phyloP scores from a whole-genome alignment of 2,113 vertebrate genomes.

The Parus major region DNA sequence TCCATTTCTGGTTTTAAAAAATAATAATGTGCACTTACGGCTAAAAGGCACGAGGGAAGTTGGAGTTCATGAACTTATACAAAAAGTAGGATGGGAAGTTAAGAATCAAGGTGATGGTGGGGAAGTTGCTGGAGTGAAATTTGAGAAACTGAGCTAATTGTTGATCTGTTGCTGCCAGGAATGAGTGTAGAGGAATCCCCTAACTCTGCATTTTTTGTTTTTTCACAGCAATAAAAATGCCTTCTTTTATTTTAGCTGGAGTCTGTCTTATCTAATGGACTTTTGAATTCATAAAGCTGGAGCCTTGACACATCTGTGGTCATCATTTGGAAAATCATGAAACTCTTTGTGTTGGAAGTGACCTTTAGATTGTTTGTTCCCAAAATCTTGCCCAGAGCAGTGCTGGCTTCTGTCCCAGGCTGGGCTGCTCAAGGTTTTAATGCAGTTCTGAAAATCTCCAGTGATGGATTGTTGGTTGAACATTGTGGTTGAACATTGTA shows the following conservation, averaged over 20 bases:
- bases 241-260: not conserved
- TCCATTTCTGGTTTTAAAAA: slow-evolving; percentile 6
- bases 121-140: not conserved
- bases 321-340: not conserved
- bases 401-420: not conserved
- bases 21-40: not conserved
- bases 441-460: not conserved
- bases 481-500: not conserved
- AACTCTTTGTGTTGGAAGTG: not conserved
- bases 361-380: not conserved
- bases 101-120: not conserved
- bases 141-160: not conserved
- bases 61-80: not conserved
- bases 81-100: not conserved
- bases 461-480: accelerated
- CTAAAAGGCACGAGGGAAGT: not conserved
- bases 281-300: not conserved
- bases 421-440: not conserved
- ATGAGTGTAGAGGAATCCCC: not conserved
- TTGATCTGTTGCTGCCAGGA: not conserved
- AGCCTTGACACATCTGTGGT: not conserved
- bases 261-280: not conserved
- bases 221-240: not conserved
- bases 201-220: not conserved
- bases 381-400: not conserved